Conservation (phyloP, 1,140 invertebrate genomes). For the Dendroctonus ponderosae region DNA sequence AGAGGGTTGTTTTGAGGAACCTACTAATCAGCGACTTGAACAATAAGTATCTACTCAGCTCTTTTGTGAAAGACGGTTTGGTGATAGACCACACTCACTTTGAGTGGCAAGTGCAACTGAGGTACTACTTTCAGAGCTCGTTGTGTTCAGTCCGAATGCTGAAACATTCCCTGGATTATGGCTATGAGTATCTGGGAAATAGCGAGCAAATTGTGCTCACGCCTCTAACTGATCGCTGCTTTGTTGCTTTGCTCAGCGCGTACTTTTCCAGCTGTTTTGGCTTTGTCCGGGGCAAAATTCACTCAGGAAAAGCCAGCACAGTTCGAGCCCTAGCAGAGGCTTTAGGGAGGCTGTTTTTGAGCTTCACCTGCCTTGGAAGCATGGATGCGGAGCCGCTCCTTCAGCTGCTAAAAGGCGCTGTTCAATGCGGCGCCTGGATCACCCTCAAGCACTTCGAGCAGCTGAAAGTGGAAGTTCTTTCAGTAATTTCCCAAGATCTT, state of each 20-base stretch:
- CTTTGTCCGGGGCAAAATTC: slow-evolving; percentile 75
- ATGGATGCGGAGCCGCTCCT: slow-evolving; percentile 60
- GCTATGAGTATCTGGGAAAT: slow-evolving; percentile 89
- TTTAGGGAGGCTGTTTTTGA: slow-evolving; percentile 84
- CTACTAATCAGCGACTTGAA: slow-evolving; percentile 25
- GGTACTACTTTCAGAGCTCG: slow-evolving; percentile 85
- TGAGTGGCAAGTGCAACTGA: slow-evolving; percentile 82
- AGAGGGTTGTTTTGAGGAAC: slow-evolving; percentile 22
- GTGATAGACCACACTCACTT: slow-evolving; percentile 58
- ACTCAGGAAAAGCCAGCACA: slow-evolving; percentile 88
- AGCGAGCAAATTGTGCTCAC: slow-evolving; percentile 71
- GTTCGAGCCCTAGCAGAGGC: slow-evolving; percentile 80
- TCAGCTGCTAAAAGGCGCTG: slow-evolving; percentile 76
- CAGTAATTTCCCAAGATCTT: slow-evolving; percentile 51
- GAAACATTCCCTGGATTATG: slow-evolving; percentile 78
- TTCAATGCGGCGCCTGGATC: slow-evolving; percentile 84
- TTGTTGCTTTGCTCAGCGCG: slow-evolving; percentile 80
- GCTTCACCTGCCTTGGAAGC: slow-evolving; percentile 89
- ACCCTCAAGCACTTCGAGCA: slow-evolving; percentile 69
- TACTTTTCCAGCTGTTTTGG: slow-evolving; percentile 74
- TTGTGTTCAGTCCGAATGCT: slow-evolving; percentile 77
- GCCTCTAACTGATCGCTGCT: slow-evolving; percentile 77
- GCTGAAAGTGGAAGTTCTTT: slow-evolving; percentile 38
- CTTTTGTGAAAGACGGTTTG: slow-evolving; percentile 18
- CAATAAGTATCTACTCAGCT: slow-evolving; percentile 21